Evolutionary conservation across 2,113 vertebrate species (phyloP), one percentile per base, ranked within the genome.

Genomic region (Cyphomyrus plagiostoma): DNA sequence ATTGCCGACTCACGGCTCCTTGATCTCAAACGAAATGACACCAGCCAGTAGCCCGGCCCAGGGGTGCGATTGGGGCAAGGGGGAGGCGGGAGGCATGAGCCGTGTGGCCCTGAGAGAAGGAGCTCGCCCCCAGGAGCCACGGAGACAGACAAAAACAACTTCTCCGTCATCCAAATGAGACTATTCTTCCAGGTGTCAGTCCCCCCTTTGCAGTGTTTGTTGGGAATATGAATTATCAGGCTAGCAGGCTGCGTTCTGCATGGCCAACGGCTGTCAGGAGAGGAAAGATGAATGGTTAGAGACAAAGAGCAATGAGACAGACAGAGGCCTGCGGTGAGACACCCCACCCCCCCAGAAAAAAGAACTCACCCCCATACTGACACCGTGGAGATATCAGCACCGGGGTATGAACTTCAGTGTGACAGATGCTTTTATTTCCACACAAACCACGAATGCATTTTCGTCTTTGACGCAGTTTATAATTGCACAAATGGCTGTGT

Each of bases 171-270:
- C 26, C 88, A 74, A 66, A 90, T 89, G 39, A 90, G 87, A 88
- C 39, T 89, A 26, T 83, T 15, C 23, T 19, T 11, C 23, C 83
- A 19, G 49, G 26, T 53, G 50, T 30, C 82, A 46, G 82, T 45
- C 80, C 74, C 83, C 53, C 46, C 56, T n/a, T 26, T 39, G 83
- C 50, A 39, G 87, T 50, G 39, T 89, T 89, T 90, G 80, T 74
- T 88, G 90, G 91, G 95, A 96, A 95, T 95, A 95, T 95, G 93
- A 96, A 96, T 96, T 94, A 95, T 92, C 92, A 94, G 94, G 92
- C 94, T 94, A 93, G 92, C 93, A 92, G 88, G 85, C 17, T 39
- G 53, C 80, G 87, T 91, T 91, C 89, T 39, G 58, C 89, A 58
- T 89, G 48, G 39, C 84, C 82, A 74, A 19, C 82, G 58, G 88